Conservation (phyloP, 2,888 invertebrate genomes). For the Diarsia mendica region DNA sequence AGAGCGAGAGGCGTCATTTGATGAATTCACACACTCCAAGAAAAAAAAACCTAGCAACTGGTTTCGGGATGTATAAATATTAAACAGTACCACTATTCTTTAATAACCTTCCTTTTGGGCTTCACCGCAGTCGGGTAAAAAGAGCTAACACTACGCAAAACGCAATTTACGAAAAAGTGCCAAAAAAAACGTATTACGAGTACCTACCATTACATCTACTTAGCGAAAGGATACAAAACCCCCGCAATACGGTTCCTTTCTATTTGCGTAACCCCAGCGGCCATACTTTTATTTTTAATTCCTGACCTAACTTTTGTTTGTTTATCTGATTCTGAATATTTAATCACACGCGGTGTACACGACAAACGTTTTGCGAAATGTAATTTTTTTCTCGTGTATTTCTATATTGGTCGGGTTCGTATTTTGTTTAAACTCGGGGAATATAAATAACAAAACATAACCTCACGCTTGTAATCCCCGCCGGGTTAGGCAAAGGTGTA, state of each 20-base stretch:
- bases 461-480: no score
- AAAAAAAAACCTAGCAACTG: no score
- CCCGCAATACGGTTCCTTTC: constrained; percentile 3
- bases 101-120: no score
- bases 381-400: background rate
- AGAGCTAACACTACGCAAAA: background rate
- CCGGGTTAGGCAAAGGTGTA: no score
- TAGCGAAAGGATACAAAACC: background rate
- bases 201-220: background rate
- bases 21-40: no score
- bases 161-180: background rate
- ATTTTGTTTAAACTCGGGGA: background rate
- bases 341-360: constrained; percentile 8
- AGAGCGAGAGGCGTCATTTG: no score
- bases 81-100: no score
- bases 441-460: background rate
- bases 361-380: constrained; percentile 9
- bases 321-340: constrained; percentile 49
- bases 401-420: background rate
- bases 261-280: constrained; percentile 45
- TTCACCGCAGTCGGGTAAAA: background rate
- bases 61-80: no score
- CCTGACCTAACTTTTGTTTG: constrained; percentile 34
- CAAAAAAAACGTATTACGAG: background rate
- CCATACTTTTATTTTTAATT: constrained; percentile 55